Evolutionary conservation across 2,797 vertebrate genomes (phyloP), one percentile per base, ranked within the genome.

Genomic region (Salmo trutta): DNA sequence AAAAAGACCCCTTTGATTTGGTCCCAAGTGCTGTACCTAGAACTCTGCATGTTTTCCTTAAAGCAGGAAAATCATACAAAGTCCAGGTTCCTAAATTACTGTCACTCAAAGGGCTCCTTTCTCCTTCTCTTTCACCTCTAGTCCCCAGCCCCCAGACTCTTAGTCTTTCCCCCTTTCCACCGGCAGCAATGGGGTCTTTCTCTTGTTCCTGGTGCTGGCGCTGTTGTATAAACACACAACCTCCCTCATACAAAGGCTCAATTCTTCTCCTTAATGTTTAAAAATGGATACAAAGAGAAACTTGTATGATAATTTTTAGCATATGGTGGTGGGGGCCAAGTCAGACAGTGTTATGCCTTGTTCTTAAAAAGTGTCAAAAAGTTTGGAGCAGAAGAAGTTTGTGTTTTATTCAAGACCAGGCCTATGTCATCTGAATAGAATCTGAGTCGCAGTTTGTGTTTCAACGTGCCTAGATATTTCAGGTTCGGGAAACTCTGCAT

Each of bases 201-300:
- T 92, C 92, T 93, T 92, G 92, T 93, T 93, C 91, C 88, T 89
- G 88, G 89, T 88, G 86, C 92, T 88, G 90, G 90, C 87, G 81
- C 88, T 90, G 90, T 92, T 92, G 91, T 91, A 93, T 94, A 95
- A 95, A 95, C 93, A 95, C 87, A 90, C 91, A 89, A 81, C 90
- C 88, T 88, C 81, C 88, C 81, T 89, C 83, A 27, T 92, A 95
- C 94, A 95, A 95, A 94, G 94, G 86, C 91, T 82, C 89, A 88
- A 95, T 95, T 95, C 93, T 95, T 94, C 92, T 92, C 91, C 88
- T 88, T 90, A 88, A 83, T 91, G 93, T 92, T 93, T 93, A 93
- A 94, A 94, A 93, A 94, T 92, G 93, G 93, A 94, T 93, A 94
- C 93, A 95, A 95, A 95, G 93, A 93, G 92, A 95, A 92, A 91